These are phyloP conservation scores for Paramormyrops kingsleyae DNA, from an alignment of 2,113 vertebrate species.

Conservation along the genomic window DNA sequence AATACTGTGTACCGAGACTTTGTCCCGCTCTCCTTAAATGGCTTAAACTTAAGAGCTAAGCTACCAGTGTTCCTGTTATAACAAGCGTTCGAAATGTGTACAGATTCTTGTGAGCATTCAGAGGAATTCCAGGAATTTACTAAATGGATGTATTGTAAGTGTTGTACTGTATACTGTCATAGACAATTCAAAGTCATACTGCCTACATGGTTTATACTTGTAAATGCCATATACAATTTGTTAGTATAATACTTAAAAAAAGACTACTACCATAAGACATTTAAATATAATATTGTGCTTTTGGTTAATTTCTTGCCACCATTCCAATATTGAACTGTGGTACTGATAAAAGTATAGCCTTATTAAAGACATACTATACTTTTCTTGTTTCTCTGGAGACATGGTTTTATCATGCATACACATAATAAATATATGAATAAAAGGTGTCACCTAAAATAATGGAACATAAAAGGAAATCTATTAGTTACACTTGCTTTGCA, in stretches of 20 bases:
- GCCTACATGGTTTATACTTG: neutral
- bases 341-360: neutral
- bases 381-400: neutral
- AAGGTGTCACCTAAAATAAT: slow-evolving; percentile 5
- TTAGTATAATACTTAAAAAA: neutral
- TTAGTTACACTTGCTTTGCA: slow-evolving; percentile 13
- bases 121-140: neutral
- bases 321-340: neutral
- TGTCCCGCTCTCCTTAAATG: neutral
- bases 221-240: neutral
- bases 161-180: neutral
- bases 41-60: slow-evolving; percentile 2
- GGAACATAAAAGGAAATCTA: slow-evolving; percentile 7
- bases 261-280: neutral
- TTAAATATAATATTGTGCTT: neutral
- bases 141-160: slow-evolving; percentile 1
- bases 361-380: neutral
- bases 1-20: slow-evolving; percentile 6
- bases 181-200: neutral
- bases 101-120: neutral
- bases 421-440: neutral
- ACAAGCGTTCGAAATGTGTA: neutral
- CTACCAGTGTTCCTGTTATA: neutral
- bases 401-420: neutral
- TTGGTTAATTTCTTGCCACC: neutral